Base-by-base conservation (phyloP, 2,113 vertebrate genomes). In the Canis aureus region DNA sequence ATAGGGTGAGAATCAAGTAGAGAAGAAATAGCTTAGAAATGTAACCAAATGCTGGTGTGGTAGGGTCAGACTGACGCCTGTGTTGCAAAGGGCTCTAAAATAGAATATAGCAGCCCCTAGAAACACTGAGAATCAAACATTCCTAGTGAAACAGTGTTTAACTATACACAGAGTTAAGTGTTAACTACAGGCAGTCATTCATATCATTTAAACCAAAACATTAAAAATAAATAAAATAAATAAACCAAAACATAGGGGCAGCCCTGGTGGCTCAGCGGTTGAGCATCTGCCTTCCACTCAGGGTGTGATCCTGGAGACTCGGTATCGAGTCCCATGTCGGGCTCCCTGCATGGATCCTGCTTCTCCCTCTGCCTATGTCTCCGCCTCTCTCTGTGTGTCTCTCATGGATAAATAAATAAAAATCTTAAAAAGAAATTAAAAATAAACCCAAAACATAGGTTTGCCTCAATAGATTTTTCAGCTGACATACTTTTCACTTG, bases 181-280 rank as follows among this genome's bases (percentile, higher is more conserved):
- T 22, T 66, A 74, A 71, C 90, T 92, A 8, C 15, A 81, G 16
- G 12, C 4, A 73, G 67, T 57, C 49, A 88, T n/a, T 94, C 49
- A 59, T 29, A 57, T 84, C 66, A 92, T 81, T 92, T 96, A 94
- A 96, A 73, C 38, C 13, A 67, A 93, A 96, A 86, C 5, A 19
- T 29, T 43, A 43, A 43, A 43, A 6, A 43, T 38, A 43, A 43
- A 43, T 7, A 43, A 7, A 43, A 43, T 43, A 43, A 43, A 43
- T 43, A 43, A 43, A 43, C 43, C 43, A 43, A 43, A 43, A 43
- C 43, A 43, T 43, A 43, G 43, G 43, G 43, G 43, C 43, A 43
- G 43, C 43, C 43, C 7, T 43, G 43, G 6, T 43, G 6, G 43
- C 43, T 43, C 43, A 43, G 43, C 6, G 6, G 43, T 43, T 43